Base-by-base conservation (phyloP, 2,797 vertebrate species). In the Mallotus villosus region DNA sequence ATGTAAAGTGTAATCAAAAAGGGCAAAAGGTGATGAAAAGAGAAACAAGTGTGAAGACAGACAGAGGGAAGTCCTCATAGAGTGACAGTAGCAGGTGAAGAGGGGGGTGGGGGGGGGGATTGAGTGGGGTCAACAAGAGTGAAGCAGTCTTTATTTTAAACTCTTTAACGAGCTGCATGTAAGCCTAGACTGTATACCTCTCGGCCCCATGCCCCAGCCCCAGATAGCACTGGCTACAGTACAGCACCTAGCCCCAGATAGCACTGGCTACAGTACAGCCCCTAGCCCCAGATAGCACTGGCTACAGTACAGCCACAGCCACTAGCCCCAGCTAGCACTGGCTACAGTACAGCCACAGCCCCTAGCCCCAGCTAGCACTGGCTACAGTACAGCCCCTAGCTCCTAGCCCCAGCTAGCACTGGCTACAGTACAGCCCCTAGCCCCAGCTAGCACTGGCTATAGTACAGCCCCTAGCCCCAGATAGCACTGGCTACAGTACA, bases 61-160 rank as follows among this genome's bases (percentile, higher is more conserved):
- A 60, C 21, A 60, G 59, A 11, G 59, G 25, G 59, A 25, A 27
- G 59, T 27, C 59, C 22, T 24, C 4, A 12, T 27, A 24, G 59
- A 61, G 59, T 14, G 59, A 24, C 59, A 14, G 59, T 14, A 61
- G 59, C 59, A 61, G 59, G 59, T 61, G 59, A 61, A 27, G 59
- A 12, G 59, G 21, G 77, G 77, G 21, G 32, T 65, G 68, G 71
- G 71, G 46, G 29, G 58, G 65, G 73, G 77, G 73, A 76, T 70
- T 67, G 71, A 27, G 27, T 29, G 32, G 82, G 84, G 85, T 91
- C 83, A 85, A 81, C 87, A 80, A 68, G 67, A 84, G 75, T 63
- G 75, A 89, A 87, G 81, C 78, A 46, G 37, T 57, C 61, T 87
- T 91, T 93, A 94, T 93, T 93, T 94, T 92, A 93, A 93, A 89